Base-by-base conservation (phyloP, 92 coral and sea anemone genomes). In the Desmophyllum pertusum region DNA sequence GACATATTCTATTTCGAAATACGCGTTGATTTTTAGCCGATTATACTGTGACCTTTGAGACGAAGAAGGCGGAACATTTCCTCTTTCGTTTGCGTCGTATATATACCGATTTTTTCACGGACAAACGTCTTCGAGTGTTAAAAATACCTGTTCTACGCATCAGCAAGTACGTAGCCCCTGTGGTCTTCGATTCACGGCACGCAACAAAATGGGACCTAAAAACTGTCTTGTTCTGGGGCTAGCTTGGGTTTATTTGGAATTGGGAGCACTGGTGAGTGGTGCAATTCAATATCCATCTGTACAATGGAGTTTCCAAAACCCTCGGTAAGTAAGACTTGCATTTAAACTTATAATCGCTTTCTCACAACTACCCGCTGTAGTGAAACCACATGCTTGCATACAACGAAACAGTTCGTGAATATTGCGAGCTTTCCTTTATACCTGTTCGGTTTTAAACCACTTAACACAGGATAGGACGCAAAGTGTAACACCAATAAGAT, bases 41-140 rank as follows among this genome's bases (percentile, higher is more conserved):
- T 48, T 46, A 74, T 18, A 7, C 15, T 46, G 41, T 74, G 78
- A 74, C 78, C 78, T 74, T 74, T 74, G 40, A 74, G 64, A 17
- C 65, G 64, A 52, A 48, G 10, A 73, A 43, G 61, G 39, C 3
- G 1, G 4, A 31, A 19, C 18, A 18, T 48, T 30, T 75, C 43
- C 79, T 46, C 27, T 50, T 30, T 6, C 21, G 9, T 43, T 14
- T 50, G 21, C 15, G 30, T 37, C 40, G 21, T 33, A 11, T 11
- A 6, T 31, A 33, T 71, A 1, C 37, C 27, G 33, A 25, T 25
- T 25, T 25, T 21, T 29, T 25, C 65, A 59, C 19, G 25, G 14
- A 33, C 4, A 18, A 23, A 3, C 3, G 42, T 14, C 73, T 67
- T 67, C 27, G 25, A 33, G 19, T n/a, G n/a, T 15, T 51, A 15